A percentile compares a stretch with the other conserved stretches of the same genome.
phyloP scores from a whole-genome alignment of 2,797 vertebrate genomes.

The Lepus oiostolus region DNA sequence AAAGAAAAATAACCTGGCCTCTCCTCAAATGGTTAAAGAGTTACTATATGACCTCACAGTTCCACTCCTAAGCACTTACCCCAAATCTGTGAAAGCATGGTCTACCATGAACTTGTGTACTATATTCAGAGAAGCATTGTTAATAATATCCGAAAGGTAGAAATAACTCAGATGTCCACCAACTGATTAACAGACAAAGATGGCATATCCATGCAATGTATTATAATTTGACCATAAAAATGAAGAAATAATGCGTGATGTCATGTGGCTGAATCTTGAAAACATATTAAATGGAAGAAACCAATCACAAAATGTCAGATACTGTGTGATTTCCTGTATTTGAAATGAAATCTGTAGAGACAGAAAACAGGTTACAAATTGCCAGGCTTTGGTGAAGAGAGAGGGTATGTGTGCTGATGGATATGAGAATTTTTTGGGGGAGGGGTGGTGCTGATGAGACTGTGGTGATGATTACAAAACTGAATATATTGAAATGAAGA shows the following conservation, averaged over 20 bases:
- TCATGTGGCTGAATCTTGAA: not conserved
- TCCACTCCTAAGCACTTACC: not conserved
- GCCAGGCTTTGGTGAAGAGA: not conserved
- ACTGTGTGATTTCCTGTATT: not conserved
- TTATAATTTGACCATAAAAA: not conserved
- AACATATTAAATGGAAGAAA: conserved; percentile 8
- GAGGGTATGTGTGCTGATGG: not conserved
- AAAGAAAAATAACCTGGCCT: not conserved
- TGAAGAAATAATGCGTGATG: not conserved
- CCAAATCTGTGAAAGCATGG: conserved; percentile 41
- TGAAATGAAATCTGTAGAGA: not conserved
- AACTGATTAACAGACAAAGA: not conserved
- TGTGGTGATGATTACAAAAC: not conserved
- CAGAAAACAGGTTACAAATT: not conserved
- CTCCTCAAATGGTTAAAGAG: conserved; percentile 19
- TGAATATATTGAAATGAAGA: conserved; percentile 24
- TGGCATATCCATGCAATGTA: not conserved
- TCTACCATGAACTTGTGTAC: not conserved
- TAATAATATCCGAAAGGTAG: not conserved
- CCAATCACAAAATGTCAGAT: not conserved
- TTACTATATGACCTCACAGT: not conserved
- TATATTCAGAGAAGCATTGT: not conserved
- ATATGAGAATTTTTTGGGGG: not conserved
- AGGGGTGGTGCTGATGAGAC: not conserved
- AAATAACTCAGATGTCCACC: not conserved